These are phyloP conservation scores for Pyxicephalus adspersus DNA, from an alignment of 2,113 vertebrate genomes.

Conservation along the genomic window DNA sequence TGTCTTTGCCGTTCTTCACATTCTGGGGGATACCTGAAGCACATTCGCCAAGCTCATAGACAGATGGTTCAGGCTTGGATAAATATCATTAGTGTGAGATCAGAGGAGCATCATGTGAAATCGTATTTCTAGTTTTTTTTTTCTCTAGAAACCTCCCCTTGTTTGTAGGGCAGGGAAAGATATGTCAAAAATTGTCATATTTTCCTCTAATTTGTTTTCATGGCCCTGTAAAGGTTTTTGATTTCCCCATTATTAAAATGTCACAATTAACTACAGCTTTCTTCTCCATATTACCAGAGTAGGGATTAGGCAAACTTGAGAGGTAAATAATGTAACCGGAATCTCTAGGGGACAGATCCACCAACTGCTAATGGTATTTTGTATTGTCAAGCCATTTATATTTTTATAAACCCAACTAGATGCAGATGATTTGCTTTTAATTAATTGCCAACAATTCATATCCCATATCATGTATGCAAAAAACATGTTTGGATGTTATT, in stretches of 20 bases:
- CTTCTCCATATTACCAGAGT: constrained; percentile 60
- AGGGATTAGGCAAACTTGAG: constrained; percentile 56
- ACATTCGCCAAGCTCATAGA: constrained; percentile 77
- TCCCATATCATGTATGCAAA: background rate
- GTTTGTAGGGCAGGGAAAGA: constrained; percentile 60
- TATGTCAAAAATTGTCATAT: constrained; percentile 65
- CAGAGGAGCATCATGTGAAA: constrained; percentile 63
- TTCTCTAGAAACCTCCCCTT: constrained; percentile 65
- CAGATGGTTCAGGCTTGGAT: constrained; percentile 79
- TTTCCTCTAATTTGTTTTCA: constrained; percentile 68
- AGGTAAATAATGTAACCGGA: background rate
- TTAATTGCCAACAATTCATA: constrained; percentile 4
- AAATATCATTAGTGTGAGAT: constrained; percentile 75
- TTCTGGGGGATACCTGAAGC: constrained; percentile 80
- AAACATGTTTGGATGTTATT: background rate
- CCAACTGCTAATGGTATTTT: constrained; percentile 1
- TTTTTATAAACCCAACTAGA: constrained; percentile 3
- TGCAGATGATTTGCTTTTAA: constrained; percentile 7
- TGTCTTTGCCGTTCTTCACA: constrained; percentile 75
- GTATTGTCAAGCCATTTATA: constrained; percentile 18
- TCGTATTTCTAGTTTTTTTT: constrained; percentile 62
- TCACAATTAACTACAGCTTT: constrained; percentile 60
- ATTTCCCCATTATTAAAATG: constrained; percentile 63
- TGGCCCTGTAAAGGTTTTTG: constrained; percentile 63
- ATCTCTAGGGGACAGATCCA: background rate